A percentile compares a stretch with the other conserved stretches of the same genome.
Evolutionary conservation across 1,140 invertebrate species (phyloP).

Genomic region (Bombus confusus): DNA sequence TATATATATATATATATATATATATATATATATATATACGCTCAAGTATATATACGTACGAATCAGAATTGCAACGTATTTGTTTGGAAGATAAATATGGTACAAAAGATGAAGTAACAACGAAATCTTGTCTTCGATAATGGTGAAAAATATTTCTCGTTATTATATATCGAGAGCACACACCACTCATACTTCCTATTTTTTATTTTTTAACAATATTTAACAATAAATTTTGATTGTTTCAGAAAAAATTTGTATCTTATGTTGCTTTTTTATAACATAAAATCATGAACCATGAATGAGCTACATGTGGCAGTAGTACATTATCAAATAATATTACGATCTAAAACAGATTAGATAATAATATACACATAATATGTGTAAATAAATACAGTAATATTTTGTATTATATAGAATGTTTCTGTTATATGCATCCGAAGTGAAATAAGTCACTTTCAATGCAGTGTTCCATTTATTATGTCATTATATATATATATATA

Average conservation of each 20-base stretch:
- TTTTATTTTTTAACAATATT: not conserved
- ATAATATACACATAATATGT: not conserved
- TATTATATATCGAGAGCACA: slow-evolving; percentile 5
- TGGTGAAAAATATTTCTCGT: slow-evolving; percentile 14
- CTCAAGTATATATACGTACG: slow-evolving; percentile 15
- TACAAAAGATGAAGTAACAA: not conserved
- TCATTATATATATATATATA: too few relatives aligned
- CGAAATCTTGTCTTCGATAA: slow-evolving; percentile 9
- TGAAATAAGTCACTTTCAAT: not conserved
- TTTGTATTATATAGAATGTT: not conserved
- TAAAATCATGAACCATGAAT: not conserved
- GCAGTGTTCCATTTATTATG: not conserved
- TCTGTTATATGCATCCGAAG: not conserved
- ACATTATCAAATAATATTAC: not conserved
- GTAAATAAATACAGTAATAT: not conserved
- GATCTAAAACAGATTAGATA: not conserved
- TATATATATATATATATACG: not conserved
- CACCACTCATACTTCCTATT: slow-evolving; percentile 6
- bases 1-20: too few relatives aligned
- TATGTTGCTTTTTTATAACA: slow-evolving; percentile 12
- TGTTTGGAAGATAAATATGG: slow-evolving; percentile 11
- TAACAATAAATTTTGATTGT: not conserved
- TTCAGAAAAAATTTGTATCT: not conserved
- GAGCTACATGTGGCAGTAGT: not conserved
- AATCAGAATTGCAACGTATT: slow-evolving; percentile 16